Percentiles rank a stretch among this genome's conserved stretches.
Evolutionary conservation across 1,140 invertebrate genomes (phyloP).

Genomic region (Drosophila littoralis): DNA sequence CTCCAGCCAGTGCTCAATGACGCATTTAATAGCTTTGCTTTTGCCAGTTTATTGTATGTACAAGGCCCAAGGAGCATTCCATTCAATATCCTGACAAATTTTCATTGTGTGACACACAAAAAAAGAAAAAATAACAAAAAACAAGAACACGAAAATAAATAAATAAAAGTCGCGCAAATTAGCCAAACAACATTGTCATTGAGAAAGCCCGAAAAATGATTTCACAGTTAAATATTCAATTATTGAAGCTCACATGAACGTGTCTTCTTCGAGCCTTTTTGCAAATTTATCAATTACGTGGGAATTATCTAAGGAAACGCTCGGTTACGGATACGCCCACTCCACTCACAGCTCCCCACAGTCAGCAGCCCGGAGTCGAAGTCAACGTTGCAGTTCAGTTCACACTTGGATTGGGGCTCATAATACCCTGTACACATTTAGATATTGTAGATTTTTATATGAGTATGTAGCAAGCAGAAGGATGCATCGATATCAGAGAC

Average conservation of each 20-base stretch:
- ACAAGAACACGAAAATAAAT: background rate
- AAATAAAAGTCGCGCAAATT: constrained; percentile 31
- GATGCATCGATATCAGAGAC: too few species aligned
- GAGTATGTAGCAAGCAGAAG: too few species aligned
- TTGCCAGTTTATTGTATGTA: constrained; percentile 46
- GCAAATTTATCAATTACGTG: constrained; percentile 69
- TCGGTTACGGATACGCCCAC: constrained; percentile 18
- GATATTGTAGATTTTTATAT: too few species aligned
- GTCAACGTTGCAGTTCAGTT: constrained; percentile 25
- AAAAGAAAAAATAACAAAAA: background rate
- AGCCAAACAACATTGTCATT: constrained; percentile 21
- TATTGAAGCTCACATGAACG: constrained; percentile 62
- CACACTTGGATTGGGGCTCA: background rate
- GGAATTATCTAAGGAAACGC: constrained; percentile 13
- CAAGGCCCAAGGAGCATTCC: constrained; percentile 18
- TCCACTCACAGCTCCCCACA: background rate
- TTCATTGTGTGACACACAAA: constrained; percentile 22
- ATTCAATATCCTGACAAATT: constrained; percentile 55
- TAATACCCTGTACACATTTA: background rate
- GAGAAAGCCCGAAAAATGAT: background rate
- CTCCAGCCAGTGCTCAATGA: constrained; percentile 61
- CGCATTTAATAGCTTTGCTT: constrained; percentile 76
- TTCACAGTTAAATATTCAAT: constrained; percentile 53
- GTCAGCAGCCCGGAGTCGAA: background rate
- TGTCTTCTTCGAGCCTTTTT: constrained; percentile 6